Base-by-base conservation (phyloP, 2,888 invertebrate species). In the Cephus spinipes region DNA sequence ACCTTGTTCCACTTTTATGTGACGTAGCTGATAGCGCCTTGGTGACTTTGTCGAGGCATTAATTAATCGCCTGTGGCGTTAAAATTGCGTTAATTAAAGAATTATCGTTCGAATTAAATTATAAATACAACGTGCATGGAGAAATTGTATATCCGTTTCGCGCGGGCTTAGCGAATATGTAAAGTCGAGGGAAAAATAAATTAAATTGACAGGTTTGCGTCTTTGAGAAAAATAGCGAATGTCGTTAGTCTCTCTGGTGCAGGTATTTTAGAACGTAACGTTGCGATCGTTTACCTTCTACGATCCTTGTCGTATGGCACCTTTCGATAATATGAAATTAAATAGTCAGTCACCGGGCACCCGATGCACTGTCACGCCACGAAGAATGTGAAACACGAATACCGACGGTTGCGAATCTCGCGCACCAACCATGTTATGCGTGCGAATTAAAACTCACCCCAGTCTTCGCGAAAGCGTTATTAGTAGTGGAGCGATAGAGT, bases 331-430 rank as follows among this genome's bases (percentile, higher is more conserved):
- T 76, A 77, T 76, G 73, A 73, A 81, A 76, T 78, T 71, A 79
- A 80, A 81, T 83, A 76, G 80, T 79, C 77, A 71, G 73, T 77
- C 40, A 68, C 69, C 75, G 34, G 73, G 23, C 33, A 69, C 76
- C 75, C 73, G 76, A 76, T 69, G 75, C 76, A 75, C 71, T 73
- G 76, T 75, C 81, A 77, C 80, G 79, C 78, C 81, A 80, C 76
- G 81, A 80, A 80, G 84, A 84, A 83, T 83, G 83, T 80, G 76
- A 79, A 79, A 79, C 83, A 81, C 79, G 79, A 81, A 81, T 82
- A 79, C 83, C 83, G 80, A 80, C 79, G 82, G 79, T 74, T 76
- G 81, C 81, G 80, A 79, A 81, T 78, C 79, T 76, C 77, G 79
- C 81, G 81, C 79, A 80, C 75, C 79, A 36, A 69, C 75, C 81